A percentile compares a stretch with the other conserved stretches of the same genome.
These are phyloP conservation scores for Tromatobia lineatoria DNA, from an alignment of 2,888 invertebrate species.

Conservation along the genomic window DNA sequence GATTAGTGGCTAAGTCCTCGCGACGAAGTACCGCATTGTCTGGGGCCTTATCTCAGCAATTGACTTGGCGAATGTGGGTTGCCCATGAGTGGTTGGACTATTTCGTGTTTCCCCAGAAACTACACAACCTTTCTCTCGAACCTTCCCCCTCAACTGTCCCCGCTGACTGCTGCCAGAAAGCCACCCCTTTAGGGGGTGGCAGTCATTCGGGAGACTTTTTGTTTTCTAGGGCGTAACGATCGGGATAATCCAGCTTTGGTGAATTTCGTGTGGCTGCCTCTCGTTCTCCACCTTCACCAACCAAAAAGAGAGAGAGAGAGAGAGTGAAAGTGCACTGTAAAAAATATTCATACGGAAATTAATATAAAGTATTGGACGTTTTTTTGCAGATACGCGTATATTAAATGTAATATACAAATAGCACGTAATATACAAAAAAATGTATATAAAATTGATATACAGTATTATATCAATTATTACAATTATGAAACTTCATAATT, in stretches of 20 bases:
- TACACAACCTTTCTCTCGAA: too few species aligned
- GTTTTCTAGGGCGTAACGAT: slow-evolving; percentile 41
- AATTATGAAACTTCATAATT: too few species aligned
- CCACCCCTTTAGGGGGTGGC: neutral
- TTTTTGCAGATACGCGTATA: too few species aligned
- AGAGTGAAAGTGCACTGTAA: too few species aligned
- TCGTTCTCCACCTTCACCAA: neutral
- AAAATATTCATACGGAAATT: too few species aligned
- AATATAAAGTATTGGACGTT: too few species aligned
- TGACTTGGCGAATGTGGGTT: slow-evolving; percentile 72
- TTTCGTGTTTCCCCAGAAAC: slow-evolving; percentile 28
- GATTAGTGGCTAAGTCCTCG: slow-evolving; percentile 78
- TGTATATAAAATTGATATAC: too few species aligned
- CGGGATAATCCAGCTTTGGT: slow-evolving; percentile 67
- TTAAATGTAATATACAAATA: too few species aligned
- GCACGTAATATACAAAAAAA: too few species aligned
- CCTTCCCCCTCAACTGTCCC: neutral
- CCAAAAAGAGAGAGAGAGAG: too few species aligned
- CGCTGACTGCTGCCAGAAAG: slow-evolving; percentile 45
- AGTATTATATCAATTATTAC: too few species aligned
- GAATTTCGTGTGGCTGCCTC: slow-evolving; percentile 59
- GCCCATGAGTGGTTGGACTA: slow-evolving; percentile 56
- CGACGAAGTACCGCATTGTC: slow-evolving; percentile 80
- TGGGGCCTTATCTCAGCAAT: slow-evolving; percentile 78
- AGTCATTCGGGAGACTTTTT: slow-evolving; percentile 59